These are phyloP conservation scores for Opisthocomus hoazin DNA, from an alignment of 2,113 vertebrate genomes.

Conservation along the genomic window DNA sequence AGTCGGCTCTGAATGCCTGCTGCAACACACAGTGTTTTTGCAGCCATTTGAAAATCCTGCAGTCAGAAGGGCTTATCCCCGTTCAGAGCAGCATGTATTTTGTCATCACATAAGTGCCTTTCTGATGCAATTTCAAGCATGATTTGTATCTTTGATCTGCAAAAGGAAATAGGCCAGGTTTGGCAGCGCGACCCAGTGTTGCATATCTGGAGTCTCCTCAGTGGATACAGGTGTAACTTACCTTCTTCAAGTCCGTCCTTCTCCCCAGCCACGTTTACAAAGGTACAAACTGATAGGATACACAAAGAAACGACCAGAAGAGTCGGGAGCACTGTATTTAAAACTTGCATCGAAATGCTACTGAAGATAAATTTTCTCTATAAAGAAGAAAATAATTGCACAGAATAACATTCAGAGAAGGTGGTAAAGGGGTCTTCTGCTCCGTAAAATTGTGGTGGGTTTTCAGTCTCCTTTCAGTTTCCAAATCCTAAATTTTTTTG, in stretches of 20 bases:
- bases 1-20: background rate
- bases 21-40: background rate
- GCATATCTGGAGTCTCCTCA: background rate
- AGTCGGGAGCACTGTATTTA: background rate
- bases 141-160: background rate
- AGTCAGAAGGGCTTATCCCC: background rate
- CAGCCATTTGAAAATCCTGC: background rate
- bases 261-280: background rate
- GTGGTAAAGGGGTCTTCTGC: background rate
- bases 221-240: background rate
- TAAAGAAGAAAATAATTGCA: background rate
- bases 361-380: background rate
- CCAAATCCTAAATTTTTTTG: background rate
- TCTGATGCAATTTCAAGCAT: background rate
- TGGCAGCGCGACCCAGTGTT: background rate
- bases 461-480: background rate
- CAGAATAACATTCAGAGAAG: background rate
- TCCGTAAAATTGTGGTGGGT: background rate
- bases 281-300: background rate
- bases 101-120: background rate
- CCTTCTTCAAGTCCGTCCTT: background rate
- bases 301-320: background rate
- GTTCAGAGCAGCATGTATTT: background rate
- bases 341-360: background rate
- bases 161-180: background rate